Evolutionary conservation across 30 jellyfish, hydroid and myxozoan species (phyloP).

Genomic region (Calvadosia cruxmelitensis): DNA sequence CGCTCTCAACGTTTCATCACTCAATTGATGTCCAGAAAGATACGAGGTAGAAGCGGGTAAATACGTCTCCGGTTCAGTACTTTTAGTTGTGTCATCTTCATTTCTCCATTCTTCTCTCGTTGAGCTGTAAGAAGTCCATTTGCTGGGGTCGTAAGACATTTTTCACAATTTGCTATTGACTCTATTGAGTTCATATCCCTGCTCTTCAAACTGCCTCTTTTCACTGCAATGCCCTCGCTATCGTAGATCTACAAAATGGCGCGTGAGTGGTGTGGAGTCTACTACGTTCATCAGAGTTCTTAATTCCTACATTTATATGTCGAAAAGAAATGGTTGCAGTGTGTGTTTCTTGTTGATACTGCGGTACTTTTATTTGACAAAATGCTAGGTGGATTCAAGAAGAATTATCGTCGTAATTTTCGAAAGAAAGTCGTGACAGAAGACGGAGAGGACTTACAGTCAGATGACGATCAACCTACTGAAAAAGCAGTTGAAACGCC

Average conservation of each 20-base stretch:
- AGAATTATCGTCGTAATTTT: conserved; percentile 53
- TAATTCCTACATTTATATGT: too few relatives aligned
- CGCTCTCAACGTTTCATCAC: neutral
- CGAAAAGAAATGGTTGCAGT: too few relatives aligned
- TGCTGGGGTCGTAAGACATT: conserved; percentile 86
- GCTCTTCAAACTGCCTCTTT: too few relatives aligned
- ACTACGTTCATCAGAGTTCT: too few relatives aligned
- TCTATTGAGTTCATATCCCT: neutral
- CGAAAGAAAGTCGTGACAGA: conserved; percentile 56
- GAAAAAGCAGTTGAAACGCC: conserved; percentile 8
- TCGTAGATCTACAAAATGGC: too few relatives aligned
- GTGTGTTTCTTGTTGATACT: too few relatives aligned
- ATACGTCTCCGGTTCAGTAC: neutral
- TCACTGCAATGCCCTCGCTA: too few relatives aligned
- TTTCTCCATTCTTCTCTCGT: neutral
- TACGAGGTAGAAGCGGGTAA: neutral
- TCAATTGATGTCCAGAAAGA: neutral
- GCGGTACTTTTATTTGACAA: neutral
- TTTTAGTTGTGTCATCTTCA: neutral
- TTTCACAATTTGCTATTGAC: neutral
- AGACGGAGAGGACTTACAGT: conserved; percentile 27
- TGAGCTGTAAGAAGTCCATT: conserved; percentile 64
- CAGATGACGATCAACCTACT: neutral
- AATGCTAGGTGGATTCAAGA: conserved; percentile 26
- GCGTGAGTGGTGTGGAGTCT: too few relatives aligned